Base-by-base conservation (phyloP, 2,888 invertebrate genomes). In the Drosophila trichaetosa region DNA sequence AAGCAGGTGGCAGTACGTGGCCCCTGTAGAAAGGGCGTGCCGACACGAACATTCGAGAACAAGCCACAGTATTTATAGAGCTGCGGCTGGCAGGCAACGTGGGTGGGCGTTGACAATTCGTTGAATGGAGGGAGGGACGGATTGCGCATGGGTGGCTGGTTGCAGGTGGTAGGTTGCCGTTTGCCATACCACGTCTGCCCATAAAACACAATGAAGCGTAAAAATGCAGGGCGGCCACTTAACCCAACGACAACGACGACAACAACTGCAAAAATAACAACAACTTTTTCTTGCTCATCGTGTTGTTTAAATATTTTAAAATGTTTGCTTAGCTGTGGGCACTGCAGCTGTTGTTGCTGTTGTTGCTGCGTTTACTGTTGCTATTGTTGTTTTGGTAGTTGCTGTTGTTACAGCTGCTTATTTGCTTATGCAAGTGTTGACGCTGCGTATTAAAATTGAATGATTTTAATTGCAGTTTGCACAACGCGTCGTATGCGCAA, bases 401-500 rank as follows among this genome's bases (percentile, higher is more conserved):
- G 36, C 27, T 53, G 13, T 53, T 67, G 62, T 40, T 57, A 65
- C 57, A 82, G 80, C 69, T 63, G 72, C 78, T 76, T 90, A 76
- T 86, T 90, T 90, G 75, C 76, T 87, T 88, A 79, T 84, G 85
- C 79, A 76, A 80, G 76, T 87, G 88, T 90, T 88, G 87, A 82
- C 83, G 72, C 51, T 80, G 71, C 70, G 87, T 59, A 89, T 91
- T 86, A 91, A 91, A 90, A 88, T 81, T 91, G 81, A 80, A 91
- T 91, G 91, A 83, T 87, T 87, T 90, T 91, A 91, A 91, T 91
- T 91, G 91, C 80, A 88, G 88, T 82, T 82, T 82, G 77, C 73
- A 75, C 74, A 80, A 53, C 65, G 71, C 68, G 57, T 59, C 71
- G 76, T 76, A 73, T 74, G 74, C 59, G 75, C 70, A 73, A 67